phyloP scores from a whole-genome alignment of 2,113 vertebrate genomes.

The Mus musculus region DNA sequence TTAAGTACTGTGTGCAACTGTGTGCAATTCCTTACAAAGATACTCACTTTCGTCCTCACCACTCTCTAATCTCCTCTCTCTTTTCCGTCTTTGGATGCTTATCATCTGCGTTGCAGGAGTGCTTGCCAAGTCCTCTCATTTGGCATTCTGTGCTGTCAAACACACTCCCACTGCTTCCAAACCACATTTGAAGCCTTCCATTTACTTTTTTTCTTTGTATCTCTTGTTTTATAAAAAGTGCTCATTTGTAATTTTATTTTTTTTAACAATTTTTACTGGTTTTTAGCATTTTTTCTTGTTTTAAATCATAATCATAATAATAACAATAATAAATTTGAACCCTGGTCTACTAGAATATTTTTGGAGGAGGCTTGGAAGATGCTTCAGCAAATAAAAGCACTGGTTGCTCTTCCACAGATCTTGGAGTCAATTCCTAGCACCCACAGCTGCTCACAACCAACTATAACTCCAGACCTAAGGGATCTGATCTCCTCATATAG shows the following conservation, averaged over 20 bases:
- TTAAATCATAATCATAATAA: neutral
- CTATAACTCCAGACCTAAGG: neutral
- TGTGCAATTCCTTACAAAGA: conserved; percentile 31
- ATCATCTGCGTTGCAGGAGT: neutral
- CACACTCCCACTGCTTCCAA: conserved; percentile 1
- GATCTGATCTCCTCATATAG: neutral
- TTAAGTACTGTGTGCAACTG: neutral
- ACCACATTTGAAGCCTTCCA: conserved; percentile 15
- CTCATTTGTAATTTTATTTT: conserved; percentile 48
- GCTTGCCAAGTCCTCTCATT: conserved; percentile 41
- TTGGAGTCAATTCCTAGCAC: too few relatives aligned
- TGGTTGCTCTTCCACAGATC: neutral
- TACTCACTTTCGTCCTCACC: conserved; percentile 44
- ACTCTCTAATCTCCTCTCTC: conserved; percentile 40
- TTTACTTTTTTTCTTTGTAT: conserved; percentile 25
- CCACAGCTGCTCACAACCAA: neutral
- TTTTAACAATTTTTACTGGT: neutral
- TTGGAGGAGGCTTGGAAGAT: neutral
- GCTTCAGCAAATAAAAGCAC: neutral
- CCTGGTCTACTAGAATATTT: neutral
- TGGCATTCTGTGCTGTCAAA: conserved; percentile 23
- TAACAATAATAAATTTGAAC: conserved; percentile 1
- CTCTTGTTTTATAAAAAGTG: conserved; percentile 25
- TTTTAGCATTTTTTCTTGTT: conserved; percentile 18
- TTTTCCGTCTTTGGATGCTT: conserved; percentile 42